Base-by-base conservation (phyloP, 1,140 invertebrate genomes). In the Lepidurus apus region DNA sequence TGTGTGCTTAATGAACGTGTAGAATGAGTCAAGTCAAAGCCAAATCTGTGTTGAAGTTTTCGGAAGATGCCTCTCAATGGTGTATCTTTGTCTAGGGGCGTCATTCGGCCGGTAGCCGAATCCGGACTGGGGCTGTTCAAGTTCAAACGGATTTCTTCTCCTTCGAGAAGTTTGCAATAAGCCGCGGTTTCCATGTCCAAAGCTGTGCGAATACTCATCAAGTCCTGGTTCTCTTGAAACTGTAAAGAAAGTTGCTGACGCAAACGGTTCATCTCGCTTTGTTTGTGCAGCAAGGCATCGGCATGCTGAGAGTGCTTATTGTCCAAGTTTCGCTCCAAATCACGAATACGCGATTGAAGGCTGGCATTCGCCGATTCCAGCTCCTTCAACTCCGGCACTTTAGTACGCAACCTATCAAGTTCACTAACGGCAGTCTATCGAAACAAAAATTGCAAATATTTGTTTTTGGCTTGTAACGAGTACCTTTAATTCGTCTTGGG, bases 171-270 rank as follows among this genome's bases (percentile, higher is more conserved):
- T 84, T 98, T 96, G 80, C 96, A 89, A 87, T 99, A 99, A 74
- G 96, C 95, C 24, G 95, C 91, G 80, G 99, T 97, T 89, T 99
- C 98, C 83, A 95, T 89, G 86, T 99, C 98, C 74, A 99, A 87
- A 44, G 94, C 95, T 10, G 82, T 85, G 87, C 98, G 98, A 83
- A 98, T 95, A 84, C 98, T 97, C 91, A 99, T 94, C 45, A 99
- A 89, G 84, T 97, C 95, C 84, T 96, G 93, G 86, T 98, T 98
- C 84, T 99, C 97, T 82, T 93, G 89, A 76, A 97, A 85, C 82
- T 98, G 92, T 17, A 90, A 88, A 7, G 92, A 90, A 89, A 98
- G 94, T 82, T 95, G 91, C 43, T 93, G 90, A 11, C 93, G 89
- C 79, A 98, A 87, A 0, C 90, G 87, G 2, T 89, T 85, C 79